Base-by-base conservation (phyloP, 2,888 invertebrate genomes). In the Carabus problematicus region DNA sequence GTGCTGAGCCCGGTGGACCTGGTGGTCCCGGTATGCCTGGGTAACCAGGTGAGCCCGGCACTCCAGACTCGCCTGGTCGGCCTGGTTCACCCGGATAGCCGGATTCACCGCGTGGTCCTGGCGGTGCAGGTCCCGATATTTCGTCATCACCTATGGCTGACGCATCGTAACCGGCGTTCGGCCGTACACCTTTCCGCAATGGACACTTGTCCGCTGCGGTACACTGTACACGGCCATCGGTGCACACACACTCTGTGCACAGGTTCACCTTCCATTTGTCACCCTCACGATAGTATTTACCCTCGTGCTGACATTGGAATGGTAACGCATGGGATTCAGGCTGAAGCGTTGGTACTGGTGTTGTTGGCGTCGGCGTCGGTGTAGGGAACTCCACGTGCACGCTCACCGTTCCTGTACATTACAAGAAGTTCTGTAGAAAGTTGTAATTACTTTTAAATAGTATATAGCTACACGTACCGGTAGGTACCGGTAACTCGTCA, bases 211-310 rank as follows among this genome's bases (percentile, higher is more conserved):
- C 79, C 70, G 80, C 78, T 6, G 80, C 80, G 70, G 74, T 80
- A 75, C 89, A 89, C 58, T 84, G 82, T 52, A 91, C 86, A 49
- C 86, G 83, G 0, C 91, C 91, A 18, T 83, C 81, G 60, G 82
- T 81, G 77, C 95, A 95, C 54, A 86, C 84, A 77, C 95, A 95
- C 19, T 87, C 83, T 0, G 90, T 91, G 76, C 93, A 92, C 73
- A 87, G 85, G 77, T 89, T 90, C 73, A 89, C 88, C 64, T 81
- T 82, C 86, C 90, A 91, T 62, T 85, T 85, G 73, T 92, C 89
- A 1, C 90, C 90, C 72, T 93, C 89, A 0, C 84, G 81, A 81
- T 89, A 90, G 71, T 56, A 81, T 68, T 85, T 83, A 0, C 88
- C 90, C 41, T 78, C 76, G 49, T 78, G 76, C 45, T 64, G 73